phyloP scores from a whole-genome alignment of 2,797 vertebrate genomes.

The Euthynnus affinis region DNA sequence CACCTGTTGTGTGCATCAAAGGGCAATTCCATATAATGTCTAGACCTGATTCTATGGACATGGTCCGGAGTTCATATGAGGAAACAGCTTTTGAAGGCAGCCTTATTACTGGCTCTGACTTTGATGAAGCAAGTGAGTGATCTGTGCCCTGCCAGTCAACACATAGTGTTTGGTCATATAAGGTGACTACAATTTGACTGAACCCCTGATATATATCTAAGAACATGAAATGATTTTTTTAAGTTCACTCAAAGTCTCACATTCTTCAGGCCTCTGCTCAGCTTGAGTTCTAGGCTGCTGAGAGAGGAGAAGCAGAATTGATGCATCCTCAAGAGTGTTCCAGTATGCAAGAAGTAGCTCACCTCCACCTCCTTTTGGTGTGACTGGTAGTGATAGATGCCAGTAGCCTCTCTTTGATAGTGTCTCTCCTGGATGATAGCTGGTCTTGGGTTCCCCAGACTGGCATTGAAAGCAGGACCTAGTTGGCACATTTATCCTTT shows the following conservation, averaged over 20 bases:
- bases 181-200: neutral
- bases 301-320: neutral
- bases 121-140: slow-evolving; percentile 10
- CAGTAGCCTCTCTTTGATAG: neutral
- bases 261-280: neutral
- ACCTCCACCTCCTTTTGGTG: neutral
- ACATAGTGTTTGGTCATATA: slow-evolving; percentile 15
- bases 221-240: slow-evolving; percentile 2
- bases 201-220: slow-evolving; percentile 16
- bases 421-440: no score
- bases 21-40: no score
- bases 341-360: slow-evolving; percentile 5
- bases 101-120: slow-evolving; percentile 12
- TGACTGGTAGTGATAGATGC: neutral
- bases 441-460: neutral
- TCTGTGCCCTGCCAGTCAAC: slow-evolving; percentile 4
- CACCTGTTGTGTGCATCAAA: no score
- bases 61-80: no score
- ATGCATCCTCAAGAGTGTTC: neutral
- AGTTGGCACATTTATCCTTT: slow-evolving; percentile 22
- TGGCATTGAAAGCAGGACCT: slow-evolving; percentile 3
- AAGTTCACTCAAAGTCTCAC: neutral
- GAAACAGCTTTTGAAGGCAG: neutral
- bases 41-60: no score
- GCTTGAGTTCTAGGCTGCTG: slow-evolving; percentile 4